Percentiles rank a stretch among this genome's conserved stretches.
These are phyloP conservation scores for Plestiodon gilberti DNA, from an alignment of 2,113 vertebrate species.

Conservation along the genomic window DNA sequence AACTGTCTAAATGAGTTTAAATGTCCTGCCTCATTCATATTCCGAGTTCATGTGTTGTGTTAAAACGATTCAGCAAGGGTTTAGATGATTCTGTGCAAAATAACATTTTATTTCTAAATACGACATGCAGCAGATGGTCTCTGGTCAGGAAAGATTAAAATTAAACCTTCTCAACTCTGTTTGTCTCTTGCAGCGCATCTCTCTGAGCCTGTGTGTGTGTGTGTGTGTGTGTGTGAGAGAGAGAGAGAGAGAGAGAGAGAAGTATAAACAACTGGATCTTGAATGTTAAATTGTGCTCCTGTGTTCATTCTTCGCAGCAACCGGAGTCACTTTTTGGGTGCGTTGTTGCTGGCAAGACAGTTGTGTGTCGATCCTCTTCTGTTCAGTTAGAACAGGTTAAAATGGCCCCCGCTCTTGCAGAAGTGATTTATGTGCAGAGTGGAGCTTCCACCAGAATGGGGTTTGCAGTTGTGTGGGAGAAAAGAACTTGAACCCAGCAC, in stretches of 20 bases:
- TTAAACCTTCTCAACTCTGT: conserved; percentile 44
- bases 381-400: background rate
- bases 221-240: background rate
- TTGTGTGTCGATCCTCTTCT: background rate
- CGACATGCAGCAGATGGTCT: conserved; percentile 49
- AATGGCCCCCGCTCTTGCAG: background rate
- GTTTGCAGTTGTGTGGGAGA: background rate
- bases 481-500: background rate
- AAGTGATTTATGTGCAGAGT: too few relatives aligned
- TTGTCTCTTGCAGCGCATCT: conserved; percentile 1
- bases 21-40: background rate
- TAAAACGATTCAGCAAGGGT: conserved; percentile 26
- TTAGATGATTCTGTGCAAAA: conserved; percentile 27
- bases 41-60: background rate
- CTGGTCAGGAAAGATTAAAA: conserved; percentile 59
- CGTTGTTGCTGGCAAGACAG: background rate
- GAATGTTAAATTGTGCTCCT: background rate
- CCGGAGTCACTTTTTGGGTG: background rate
- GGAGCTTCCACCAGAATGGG: background rate
- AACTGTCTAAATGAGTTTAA: background rate
- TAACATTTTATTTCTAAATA: conserved; percentile 29
- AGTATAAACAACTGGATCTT: background rate
- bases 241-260: background rate
- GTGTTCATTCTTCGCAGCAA: background rate
- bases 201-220: background rate